These are phyloP conservation scores for Coracopsis vasa DNA, from an alignment of 2,113 vertebrate genomes.

Conservation along the genomic window DNA sequence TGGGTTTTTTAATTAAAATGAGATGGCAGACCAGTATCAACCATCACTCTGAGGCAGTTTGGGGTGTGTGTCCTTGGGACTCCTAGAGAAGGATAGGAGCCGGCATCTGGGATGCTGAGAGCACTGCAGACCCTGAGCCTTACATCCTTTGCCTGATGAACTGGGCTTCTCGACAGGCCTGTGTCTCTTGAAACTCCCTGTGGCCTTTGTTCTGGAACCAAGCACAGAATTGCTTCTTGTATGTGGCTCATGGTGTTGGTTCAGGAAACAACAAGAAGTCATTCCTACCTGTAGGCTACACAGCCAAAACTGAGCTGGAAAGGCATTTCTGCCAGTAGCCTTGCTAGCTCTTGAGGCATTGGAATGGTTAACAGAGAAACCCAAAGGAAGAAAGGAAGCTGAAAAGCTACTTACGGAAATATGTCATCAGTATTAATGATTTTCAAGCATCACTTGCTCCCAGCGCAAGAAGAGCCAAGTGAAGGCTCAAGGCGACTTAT, in stretches of 20 bases:
- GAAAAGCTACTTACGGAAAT: background rate
- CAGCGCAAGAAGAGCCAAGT: background rate
- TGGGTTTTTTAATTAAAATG: background rate
- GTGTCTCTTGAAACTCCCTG: background rate
- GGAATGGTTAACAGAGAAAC: background rate
- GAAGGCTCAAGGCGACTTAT: background rate
- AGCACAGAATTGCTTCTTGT: background rate
- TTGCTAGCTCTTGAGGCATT: background rate
- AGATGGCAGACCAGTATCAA: background rate
- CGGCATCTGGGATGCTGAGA: background rate
- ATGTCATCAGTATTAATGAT: background rate
- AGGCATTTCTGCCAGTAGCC: fast-evolving
- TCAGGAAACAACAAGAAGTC: background rate
- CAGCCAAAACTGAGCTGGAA: background rate
- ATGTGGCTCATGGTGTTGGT: fast-evolving
- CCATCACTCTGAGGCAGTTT: background rate
- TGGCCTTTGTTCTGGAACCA: background rate
- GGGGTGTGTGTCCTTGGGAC: background rate
- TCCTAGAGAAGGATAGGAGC: background rate
- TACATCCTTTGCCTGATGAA: background rate
- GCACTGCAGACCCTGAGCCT: background rate
- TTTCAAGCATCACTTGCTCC: background rate
- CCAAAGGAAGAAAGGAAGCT: background rate
- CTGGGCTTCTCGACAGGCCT: background rate
- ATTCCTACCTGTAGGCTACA: background rate